Evolutionary conservation across 1,140 invertebrate genomes (phyloP).

Genomic region (Pseudomyrmex dendroicus): DNA sequence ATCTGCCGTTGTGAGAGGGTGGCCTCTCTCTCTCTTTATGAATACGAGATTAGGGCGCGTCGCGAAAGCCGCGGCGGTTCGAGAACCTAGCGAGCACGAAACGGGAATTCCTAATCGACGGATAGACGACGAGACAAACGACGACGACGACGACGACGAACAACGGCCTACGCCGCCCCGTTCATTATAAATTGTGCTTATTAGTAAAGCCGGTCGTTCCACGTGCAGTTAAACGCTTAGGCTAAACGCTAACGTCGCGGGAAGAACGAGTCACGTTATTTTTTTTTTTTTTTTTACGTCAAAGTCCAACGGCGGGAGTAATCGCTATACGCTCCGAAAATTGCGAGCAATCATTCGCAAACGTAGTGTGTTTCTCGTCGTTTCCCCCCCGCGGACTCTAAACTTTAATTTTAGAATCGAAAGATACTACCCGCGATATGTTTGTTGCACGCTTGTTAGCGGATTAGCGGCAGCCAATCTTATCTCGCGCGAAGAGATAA

Average conservation of each 20-base stretch:
- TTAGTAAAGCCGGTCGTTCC: constrained; percentile 59
- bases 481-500: constrained; percentile 45
- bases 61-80: constrained; percentile 46
- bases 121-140: constrained; percentile 45
- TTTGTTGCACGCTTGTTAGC: background rate
- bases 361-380: background rate
- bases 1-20: constrained; percentile 37
- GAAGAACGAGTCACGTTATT: constrained; percentile 29
- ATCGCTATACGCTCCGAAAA: constrained; percentile 16
- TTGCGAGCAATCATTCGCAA: constrained; percentile 3
- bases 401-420: constrained; percentile 38
- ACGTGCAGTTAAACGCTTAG: constrained; percentile 41
- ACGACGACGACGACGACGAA: constrained; percentile 31
- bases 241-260: constrained; percentile 16
- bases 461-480: constrained; percentile 41
- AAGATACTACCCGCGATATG: constrained; percentile 33
- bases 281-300: background rate
- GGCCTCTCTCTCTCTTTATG: constrained; percentile 65
- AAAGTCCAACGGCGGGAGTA: background rate
- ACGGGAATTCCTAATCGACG: constrained; percentile 70
- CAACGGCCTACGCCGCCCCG: constrained; percentile 40
- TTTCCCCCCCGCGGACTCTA: background rate
- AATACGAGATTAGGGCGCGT: constrained; percentile 68
- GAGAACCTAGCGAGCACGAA: constrained; percentile 62
- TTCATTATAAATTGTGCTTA: constrained; percentile 71